A percentile compares a stretch with the other conserved stretches of the same genome.
phyloP scores from a whole-genome alignment of 2,888 invertebrate genomes.

The Marronus borbonicus region DNA sequence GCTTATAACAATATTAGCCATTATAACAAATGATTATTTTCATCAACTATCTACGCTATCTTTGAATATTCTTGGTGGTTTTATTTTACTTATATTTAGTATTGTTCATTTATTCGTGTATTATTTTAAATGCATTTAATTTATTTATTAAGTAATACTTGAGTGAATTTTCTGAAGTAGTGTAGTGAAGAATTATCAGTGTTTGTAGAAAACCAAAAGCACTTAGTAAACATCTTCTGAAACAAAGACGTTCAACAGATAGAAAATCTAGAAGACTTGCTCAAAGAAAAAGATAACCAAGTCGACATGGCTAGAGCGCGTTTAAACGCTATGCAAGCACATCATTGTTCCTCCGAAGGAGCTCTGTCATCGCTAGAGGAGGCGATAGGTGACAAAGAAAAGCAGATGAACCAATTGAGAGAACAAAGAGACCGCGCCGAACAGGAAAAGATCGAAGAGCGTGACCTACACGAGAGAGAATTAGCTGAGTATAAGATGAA shows the following conservation, averaged over 20 bases:
- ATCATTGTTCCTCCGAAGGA: slow-evolving; percentile 94
- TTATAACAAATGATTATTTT: neutral
- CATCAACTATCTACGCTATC: slow-evolving; percentile 29
- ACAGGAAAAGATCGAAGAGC: slow-evolving; percentile 95
- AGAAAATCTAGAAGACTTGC: slow-evolving; percentile 96
- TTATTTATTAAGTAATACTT: slow-evolving; percentile 1
- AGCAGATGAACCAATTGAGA: slow-evolving; percentile 94
- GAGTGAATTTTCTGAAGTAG: slow-evolving; percentile 31
- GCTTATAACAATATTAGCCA: neutral
- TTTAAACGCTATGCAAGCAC: slow-evolving; percentile 93
- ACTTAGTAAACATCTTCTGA: slow-evolving; percentile 36
- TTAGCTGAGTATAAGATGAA: slow-evolving; percentile 97
- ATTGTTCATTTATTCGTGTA: slow-evolving; percentile 12
- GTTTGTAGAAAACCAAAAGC: slow-evolving; percentile 28
- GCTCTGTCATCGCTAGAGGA: slow-evolving; percentile 95
- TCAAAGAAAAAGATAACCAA: slow-evolving; percentile 98
- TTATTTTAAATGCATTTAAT: slow-evolving; percentile 6
- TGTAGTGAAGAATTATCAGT: slow-evolving; percentile 38
- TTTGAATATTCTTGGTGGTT: slow-evolving; percentile 7
- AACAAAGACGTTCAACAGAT: slow-evolving; percentile 76
- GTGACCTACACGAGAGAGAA: slow-evolving; percentile 93
- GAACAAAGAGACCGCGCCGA: slow-evolving; percentile 97
- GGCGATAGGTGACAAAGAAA: slow-evolving; percentile 96
- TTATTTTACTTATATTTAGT: neutral
- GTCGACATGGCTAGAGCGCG: slow-evolving; percentile 95